A percentile compares a stretch with the other conserved stretches of the same genome.
phyloP scores from a whole-genome alignment of 2,888 invertebrate genomes.

The Apamea epomidion region DNA sequence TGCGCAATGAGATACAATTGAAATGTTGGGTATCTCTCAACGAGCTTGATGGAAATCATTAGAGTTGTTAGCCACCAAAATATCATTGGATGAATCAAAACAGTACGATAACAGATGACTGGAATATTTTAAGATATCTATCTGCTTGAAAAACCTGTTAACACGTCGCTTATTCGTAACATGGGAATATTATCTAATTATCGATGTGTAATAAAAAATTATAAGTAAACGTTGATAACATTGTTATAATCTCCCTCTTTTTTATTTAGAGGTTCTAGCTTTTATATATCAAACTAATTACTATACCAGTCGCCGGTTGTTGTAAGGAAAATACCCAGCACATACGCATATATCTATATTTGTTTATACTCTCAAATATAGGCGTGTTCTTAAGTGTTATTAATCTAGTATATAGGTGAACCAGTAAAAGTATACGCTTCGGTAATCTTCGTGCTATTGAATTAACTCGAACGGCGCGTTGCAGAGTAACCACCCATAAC shows the following conservation, averaged over 20 bases:
- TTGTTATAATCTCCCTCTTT: background rate
- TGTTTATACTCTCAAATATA: background rate
- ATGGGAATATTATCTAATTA: background rate
- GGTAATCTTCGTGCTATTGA: background rate
- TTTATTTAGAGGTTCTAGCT: background rate
- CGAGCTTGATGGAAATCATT: slow-evolving; percentile 48
- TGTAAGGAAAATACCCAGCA: slow-evolving; percentile 7
- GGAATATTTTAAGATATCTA: background rate
- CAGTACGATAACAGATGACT: background rate
- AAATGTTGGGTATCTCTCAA: background rate
- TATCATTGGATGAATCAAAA: slow-evolving; percentile 21
- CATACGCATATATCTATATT: background rate
- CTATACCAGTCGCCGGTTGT: background rate
- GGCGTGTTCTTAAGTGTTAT: background rate
- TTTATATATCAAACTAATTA: background rate
- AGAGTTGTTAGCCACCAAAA: slow-evolving; percentile 14
- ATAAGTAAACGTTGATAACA: too few species aligned
- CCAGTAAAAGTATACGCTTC: too few species aligned
- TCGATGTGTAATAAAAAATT: background rate
- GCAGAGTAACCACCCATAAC: background rate
- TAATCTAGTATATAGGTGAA: background rate
- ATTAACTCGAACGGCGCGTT: background rate
- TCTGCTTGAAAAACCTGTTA: background rate
- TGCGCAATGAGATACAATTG: slow-evolving; percentile 47
- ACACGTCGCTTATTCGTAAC: background rate